Base-by-base conservation (phyloP, 2,113 vertebrate genomes). In the Spermophilus dauricus region DNA sequence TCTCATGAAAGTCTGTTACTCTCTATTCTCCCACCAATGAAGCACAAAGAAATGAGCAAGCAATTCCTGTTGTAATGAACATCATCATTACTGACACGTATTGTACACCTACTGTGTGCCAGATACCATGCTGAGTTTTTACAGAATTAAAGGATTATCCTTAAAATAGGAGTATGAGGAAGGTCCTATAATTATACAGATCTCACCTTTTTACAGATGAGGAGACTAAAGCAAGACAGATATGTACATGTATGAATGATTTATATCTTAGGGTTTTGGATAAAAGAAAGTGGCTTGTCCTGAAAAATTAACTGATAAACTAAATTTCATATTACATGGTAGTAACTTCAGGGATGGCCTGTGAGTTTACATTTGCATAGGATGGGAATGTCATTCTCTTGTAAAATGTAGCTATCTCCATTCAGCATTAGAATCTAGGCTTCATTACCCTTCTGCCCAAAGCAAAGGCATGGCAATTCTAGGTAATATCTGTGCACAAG, bases 41-140 rank as follows among this genome's bases (percentile, higher is more conserved):
- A 70, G 30, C 39, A 48, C 84, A 95, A 51, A 85, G 67, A 82
- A 16, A 70, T n/a, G 56, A 63, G 28, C 45, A 18, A 63, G 28
- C 45, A 18, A 32, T 39, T 39, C 24, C 78, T 89, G 61, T 48
- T 86, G 84, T 30, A 42, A 20, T 26, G 18, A 30, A 22, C 80
- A 48, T 88, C 18, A 22, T 32, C 72, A 67, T 91, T 48, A 63
- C 42, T 56, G 70, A 13, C 28, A 56, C 0, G 0, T 63, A 63
- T 32, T 56, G n/a, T 91, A 22, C 14, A 75, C 78, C 92, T 95
- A 86, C 92, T 95, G 39, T 65, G 69, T 95, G 82, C 82, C 73
- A 94, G 61, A 86, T n/a, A 63, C 37, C 67, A 48, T 58, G 61
- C 73, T 37, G 69, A 89, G 32, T n/a, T 86, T 91, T 89, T 56